A percentile compares a stretch with the other conserved stretches of the same genome.
These are phyloP conservation scores for Erythrolamprus reginae DNA, from an alignment of 2,113 vertebrate species.

Conservation along the genomic window DNA sequence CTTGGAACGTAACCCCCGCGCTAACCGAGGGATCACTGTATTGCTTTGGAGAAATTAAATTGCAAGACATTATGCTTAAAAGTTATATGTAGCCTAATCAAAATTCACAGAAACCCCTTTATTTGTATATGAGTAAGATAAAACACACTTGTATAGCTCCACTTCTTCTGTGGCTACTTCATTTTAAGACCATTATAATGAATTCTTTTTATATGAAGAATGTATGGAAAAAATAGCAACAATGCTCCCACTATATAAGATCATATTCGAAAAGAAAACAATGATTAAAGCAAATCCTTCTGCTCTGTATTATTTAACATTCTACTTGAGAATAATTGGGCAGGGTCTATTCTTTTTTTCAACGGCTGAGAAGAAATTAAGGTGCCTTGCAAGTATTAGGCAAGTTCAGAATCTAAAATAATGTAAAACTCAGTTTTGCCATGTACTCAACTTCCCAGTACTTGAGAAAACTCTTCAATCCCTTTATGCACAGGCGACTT, in stretches of 20 bases:
- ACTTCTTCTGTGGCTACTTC: constrained; percentile 18
- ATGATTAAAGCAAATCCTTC: constrained; percentile 13
- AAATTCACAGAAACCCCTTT: constrained; percentile 37
- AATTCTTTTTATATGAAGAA: constrained; percentile 34
- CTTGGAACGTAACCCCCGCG: too few species aligned
- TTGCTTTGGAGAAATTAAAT: background rate
- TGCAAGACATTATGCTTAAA: constrained; percentile 8
- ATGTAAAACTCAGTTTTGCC: background rate
- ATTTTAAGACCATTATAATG: constrained; percentile 40
- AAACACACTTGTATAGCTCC: constrained; percentile 45
- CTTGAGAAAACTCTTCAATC: too few species aligned
- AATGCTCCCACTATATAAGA: constrained; percentile 28
- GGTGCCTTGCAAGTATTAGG: background rate
- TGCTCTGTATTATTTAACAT: background rate
- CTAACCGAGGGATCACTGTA: too few species aligned
- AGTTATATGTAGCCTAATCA: constrained; percentile 23
- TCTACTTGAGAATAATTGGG: constrained; percentile 27
- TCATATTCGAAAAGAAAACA: constrained; percentile 27
- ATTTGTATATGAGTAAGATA: constrained; percentile 35
- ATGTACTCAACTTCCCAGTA: background rate
- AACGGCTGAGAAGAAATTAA: constrained; percentile 2
- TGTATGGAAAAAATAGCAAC: constrained; percentile 22
- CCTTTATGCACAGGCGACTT: too few species aligned
- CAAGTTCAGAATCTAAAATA: background rate
- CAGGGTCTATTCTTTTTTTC: constrained; percentile 13